A percentile compares a stretch with the other conserved stretches of the same genome.
Evolutionary conservation across 2,797 vertebrate species (phyloP).

Genomic region (Myripristis murdjan): DNA sequence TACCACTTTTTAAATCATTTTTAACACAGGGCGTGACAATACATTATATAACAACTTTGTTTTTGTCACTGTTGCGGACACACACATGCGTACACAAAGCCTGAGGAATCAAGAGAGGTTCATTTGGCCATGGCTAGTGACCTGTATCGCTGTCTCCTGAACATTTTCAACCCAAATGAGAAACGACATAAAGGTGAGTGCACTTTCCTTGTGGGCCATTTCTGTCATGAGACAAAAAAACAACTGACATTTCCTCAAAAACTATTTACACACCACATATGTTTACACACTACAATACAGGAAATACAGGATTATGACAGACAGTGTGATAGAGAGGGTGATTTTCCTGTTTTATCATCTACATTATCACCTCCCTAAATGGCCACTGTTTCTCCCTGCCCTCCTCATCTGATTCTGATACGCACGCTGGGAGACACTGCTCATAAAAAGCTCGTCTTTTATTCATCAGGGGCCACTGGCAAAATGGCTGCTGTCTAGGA

Average conservation of each 20-base stretch:
- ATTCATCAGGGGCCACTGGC: not conserved
- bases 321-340: not conserved
- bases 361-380: not conserved
- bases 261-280: not conserved
- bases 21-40: not conserved
- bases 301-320: not conserved
- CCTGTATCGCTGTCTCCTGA: slow-evolving; percentile 43
- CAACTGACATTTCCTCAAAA: slow-evolving; percentile 36
- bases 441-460: not conserved
- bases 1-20: not conserved
- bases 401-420: not conserved
- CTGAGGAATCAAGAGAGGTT: slow-evolving; percentile 31
- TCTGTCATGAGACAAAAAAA: slow-evolving; percentile 43
- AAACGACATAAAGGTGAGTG: slow-evolving; percentile 79
- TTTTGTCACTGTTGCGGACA: not conserved
- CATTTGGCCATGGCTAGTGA: slow-evolving; percentile 59
- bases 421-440: not conserved
- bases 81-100: slow-evolving; percentile 13
- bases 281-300: not conserved
- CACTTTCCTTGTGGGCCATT: slow-evolving; percentile 69
- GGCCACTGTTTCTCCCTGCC: not conserved
- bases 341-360: not conserved
- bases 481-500: slow-evolving; percentile 32
- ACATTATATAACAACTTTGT: not conserved
- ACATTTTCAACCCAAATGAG: slow-evolving; percentile 50